phyloP scores from a whole-genome alignment of 2,888 invertebrate genomes.

The Caenorhabditis afra region DNA sequence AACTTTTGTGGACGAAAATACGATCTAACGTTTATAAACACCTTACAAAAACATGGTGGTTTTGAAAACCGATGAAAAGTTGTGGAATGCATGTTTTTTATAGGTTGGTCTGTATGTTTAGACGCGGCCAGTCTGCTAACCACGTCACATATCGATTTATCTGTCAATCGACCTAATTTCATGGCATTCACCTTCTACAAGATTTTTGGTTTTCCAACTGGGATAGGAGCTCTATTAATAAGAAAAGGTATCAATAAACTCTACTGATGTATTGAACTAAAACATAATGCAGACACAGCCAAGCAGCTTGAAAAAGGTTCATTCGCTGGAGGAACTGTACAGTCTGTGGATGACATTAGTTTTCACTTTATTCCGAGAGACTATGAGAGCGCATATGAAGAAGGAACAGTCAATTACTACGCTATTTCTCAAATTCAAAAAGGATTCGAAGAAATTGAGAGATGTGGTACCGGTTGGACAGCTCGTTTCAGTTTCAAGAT shows the following conservation, averaged over 20 bases:
- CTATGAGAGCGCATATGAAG: constrained; percentile 84
- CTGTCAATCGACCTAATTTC: constrained; percentile 88
- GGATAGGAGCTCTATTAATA: constrained; percentile 86
- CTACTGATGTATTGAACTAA: neutral
- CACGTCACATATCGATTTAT: constrained; percentile 88
- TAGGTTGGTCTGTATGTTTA: constrained; percentile 84
- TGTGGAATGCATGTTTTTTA: neutral
- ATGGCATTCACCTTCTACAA: constrained; percentile 93
- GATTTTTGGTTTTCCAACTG: constrained; percentile 95
- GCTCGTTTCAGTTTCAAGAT: constrained; percentile 5
- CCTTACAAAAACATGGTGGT: constrained; percentile 64
- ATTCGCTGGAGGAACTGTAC: constrained; percentile 95
- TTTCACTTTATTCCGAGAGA: constrained; percentile 15
- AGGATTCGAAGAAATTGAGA: constrained; percentile 88
- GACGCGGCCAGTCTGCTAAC: constrained; percentile 91
- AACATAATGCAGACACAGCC: constrained; percentile 61
- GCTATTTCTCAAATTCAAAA: constrained; percentile 89
- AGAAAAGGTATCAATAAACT: constrained; percentile 82
- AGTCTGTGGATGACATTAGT: constrained; percentile 38
- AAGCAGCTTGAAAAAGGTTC: constrained; percentile 85
- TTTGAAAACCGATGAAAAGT: neutral
- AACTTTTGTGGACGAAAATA: constrained; percentile 95
- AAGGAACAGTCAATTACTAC: constrained; percentile 92
- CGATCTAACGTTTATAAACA: constrained; percentile 68
- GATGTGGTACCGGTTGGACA: constrained; percentile 83